Percentiles rank a stretch among this genome's conserved stretches.
Conservation (phyloP, 2,113 vertebrate species). For the Chaetodon auriga region DNA sequence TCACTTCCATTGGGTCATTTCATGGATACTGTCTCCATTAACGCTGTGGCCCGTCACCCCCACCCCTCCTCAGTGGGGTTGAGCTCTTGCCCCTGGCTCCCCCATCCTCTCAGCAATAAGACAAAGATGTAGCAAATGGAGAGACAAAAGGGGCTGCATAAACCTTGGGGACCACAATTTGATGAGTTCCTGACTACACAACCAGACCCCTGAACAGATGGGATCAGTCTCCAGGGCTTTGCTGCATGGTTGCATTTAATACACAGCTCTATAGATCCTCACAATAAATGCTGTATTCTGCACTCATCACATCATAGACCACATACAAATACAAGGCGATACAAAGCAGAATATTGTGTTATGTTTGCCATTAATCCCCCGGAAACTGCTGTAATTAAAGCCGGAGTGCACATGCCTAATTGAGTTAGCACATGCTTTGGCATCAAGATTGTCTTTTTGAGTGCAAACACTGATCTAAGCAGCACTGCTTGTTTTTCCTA, state of each 20-base stretch:
- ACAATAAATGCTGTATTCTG: slow-evolving; percentile 32
- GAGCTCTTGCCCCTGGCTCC: slow-evolving; percentile 70
- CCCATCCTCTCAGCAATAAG: slow-evolving; percentile 64
- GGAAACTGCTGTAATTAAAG: slow-evolving; percentile 45
- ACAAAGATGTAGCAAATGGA: slow-evolving; percentile 81
- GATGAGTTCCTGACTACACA: slow-evolving; percentile 75
- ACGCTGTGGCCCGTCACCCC: slow-evolving; percentile 47
- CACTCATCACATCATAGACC: slow-evolving; percentile 22
- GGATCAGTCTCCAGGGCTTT: slow-evolving; percentile 77
- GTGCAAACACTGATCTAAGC: slow-evolving; percentile 56
- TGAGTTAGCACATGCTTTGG: slow-evolving; percentile 52
- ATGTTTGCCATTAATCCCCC: slow-evolving; percentile 28
- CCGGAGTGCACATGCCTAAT: slow-evolving; percentile 52
- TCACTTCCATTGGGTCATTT: slow-evolving; percentile 79
- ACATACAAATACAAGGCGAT: slow-evolving; percentile 10
- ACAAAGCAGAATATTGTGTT: slow-evolving; percentile 30
- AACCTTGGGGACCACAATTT: slow-evolving; percentile 75
- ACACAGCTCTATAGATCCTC: slow-evolving; percentile 55
- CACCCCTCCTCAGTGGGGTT: slow-evolving; percentile 39
- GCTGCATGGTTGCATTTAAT: slow-evolving; percentile 65
- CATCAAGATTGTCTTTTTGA: slow-evolving; percentile 53
- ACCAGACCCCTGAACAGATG: slow-evolving; percentile 78
- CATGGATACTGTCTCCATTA: slow-evolving; percentile 74
- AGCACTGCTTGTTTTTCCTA: slow-evolving; percentile 46
- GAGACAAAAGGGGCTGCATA: slow-evolving; percentile 59